A percentile compares a stretch with the other conserved stretches of the same genome.
Conservation (phyloP, 2,797 vertebrate species). For the Schizothorax lantsangensis region DNA sequence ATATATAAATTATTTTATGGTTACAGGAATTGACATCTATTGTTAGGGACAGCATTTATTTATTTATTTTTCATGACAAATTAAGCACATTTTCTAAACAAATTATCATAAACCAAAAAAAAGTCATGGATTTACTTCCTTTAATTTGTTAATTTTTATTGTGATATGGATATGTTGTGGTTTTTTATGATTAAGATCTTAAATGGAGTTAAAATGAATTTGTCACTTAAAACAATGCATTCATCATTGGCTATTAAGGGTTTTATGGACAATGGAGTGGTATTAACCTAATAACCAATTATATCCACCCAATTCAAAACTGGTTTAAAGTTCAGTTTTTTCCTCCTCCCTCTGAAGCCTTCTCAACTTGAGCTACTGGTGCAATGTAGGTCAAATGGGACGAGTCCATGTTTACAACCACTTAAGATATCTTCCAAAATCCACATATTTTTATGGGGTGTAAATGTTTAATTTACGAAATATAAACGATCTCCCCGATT, state of each 20-base stretch:
- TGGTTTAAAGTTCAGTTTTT: background rate
- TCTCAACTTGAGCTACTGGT: conserved; percentile 34
- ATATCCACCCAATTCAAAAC: conserved; percentile 8
- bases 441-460: conserved; percentile 25
- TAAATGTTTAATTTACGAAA: conserved; percentile 47
- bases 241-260: background rate
- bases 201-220: background rate
- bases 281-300: conserved; percentile 1
- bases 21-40: background rate
- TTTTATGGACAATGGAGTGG: background rate
- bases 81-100: background rate
- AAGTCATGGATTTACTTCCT: background rate
- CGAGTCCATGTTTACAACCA: conserved; percentile 48
- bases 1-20: background rate
- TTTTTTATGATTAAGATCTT: background rate
- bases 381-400: conserved; percentile 56
- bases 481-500: conserved; percentile 32
- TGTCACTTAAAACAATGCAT: background rate
- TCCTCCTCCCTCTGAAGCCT: background rate
- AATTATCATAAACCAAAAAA: background rate
- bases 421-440: background rate
- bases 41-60: background rate
- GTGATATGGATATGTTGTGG: too few species aligned
- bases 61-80: background rate
- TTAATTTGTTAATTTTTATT: background rate